These are phyloP conservation scores for Aphaenogaster floridana DNA, from an alignment of 1,140 invertebrate genomes.

Conservation along the genomic window DNA sequence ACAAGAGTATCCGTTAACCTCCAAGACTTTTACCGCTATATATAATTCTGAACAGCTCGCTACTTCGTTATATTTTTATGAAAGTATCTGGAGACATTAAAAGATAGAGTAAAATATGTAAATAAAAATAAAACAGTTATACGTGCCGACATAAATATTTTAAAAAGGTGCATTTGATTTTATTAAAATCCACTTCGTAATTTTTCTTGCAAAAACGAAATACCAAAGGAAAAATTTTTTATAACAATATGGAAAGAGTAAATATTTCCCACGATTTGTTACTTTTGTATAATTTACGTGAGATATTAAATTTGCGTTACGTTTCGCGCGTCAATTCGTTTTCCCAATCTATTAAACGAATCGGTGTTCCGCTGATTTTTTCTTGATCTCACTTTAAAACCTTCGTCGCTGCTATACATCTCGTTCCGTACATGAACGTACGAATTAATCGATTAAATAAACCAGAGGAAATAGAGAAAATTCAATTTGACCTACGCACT, in stretches of 20 bases:
- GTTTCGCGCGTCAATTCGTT: neutral
- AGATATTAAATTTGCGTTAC: neutral
- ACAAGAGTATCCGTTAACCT: slow-evolving; percentile 31
- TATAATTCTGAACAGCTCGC: slow-evolving; percentile 1
- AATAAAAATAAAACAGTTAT: slow-evolving; percentile 5
- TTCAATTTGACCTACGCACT: slow-evolving; percentile 60
- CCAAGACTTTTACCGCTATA: slow-evolving; percentile 19
- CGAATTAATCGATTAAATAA: slow-evolving; percentile 31
- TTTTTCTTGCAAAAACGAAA: neutral
- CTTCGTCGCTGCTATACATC: neutral
- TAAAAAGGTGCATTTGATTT: neutral
- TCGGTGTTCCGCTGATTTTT: slow-evolving; percentile 11
- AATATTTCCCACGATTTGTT: slow-evolving; percentile 14
- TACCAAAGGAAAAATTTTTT: neutral
- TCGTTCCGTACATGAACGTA: neutral
- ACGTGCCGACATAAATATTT: neutral
- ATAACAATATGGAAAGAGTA: neutral
- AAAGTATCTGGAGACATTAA: neutral
- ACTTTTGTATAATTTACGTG: neutral
- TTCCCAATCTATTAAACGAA: slow-evolving; percentile 12
- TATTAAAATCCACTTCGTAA: neutral
- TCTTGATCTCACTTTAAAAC: neutral
- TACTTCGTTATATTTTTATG: slow-evolving; percentile 12
- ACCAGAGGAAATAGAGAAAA: slow-evolving; percentile 14
- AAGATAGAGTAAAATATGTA: neutral